Base-by-base conservation (phyloP, 2,888 invertebrate species). In the Metacarcinus magister region DNA sequence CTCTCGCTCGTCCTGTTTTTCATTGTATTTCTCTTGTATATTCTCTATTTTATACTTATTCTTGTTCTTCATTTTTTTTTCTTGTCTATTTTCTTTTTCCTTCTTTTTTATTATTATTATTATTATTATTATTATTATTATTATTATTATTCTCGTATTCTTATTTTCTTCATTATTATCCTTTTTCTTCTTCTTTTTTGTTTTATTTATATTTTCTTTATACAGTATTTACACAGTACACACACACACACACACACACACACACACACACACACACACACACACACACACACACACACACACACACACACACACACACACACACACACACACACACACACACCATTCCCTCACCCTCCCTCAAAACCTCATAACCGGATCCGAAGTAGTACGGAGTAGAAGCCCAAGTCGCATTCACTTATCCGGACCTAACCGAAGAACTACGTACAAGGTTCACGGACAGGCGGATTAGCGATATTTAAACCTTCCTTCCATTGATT, bases 381-480 rank as follows among this genome's bases (percentile, higher is more conserved):
- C 28, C 60, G 10, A 93, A 2, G 7, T 3, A 92, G 46, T 8
- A 19, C 93, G 0, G 39, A 39, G 0, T 0, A 19, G 93, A 93
- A 54, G 75, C 19, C 67, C 32, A 43, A 67, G 93, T 23, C 93
- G 39, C 67, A 23, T 23, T 13, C 13, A 39, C 23, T 32, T n/a
- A n/a, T 92, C 75, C 91, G 95, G 43, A 95, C 46, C 32, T 4
- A 75, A 82, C 32, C 28, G 60, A 92, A 92, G 96, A 96, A 94
- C 96, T 91, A 94, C 91, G n/a, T n/a, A n/a, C n/a, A 90, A 94
- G 93, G 87, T 39, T 90, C 91, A 39, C 89, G 92, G 96, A 96
- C 96, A 96, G 92, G 91, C 94, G 94, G 96, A 96, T 96, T 96
- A 96, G 94, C 94, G 94, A 96, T 96, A 96, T 96, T 96, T 94